Percentiles rank a stretch among this genome's conserved stretches.
Conservation (phyloP, 2,113 vertebrate species). For the Rousettus leschenaultii region DNA sequence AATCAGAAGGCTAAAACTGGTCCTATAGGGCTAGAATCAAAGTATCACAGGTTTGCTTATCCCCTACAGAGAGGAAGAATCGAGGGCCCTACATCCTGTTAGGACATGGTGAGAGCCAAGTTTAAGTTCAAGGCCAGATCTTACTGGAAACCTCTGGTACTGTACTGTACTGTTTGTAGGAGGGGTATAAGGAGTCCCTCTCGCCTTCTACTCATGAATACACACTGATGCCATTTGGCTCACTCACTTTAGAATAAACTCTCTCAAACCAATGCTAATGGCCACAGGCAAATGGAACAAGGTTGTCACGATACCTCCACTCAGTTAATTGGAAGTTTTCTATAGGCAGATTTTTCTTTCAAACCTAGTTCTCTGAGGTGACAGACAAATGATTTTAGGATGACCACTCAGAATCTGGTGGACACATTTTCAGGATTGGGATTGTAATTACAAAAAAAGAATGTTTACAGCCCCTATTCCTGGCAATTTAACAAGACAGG, state of each 20-base stretch:
- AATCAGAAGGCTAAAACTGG: background rate
- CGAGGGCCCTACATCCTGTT: background rate
- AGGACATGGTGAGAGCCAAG: too few species aligned
- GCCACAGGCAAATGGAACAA: background rate
- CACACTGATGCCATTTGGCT: background rate
- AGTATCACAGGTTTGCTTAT: background rate
- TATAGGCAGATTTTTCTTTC: background rate
- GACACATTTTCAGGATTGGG: slow-evolving; percentile 1
- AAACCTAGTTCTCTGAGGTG: background rate
- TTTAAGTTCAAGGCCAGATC: background rate
- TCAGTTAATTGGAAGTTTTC: background rate
- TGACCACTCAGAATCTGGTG: background rate
- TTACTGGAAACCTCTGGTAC: background rate
- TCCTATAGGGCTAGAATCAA: background rate
- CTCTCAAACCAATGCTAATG: background rate
- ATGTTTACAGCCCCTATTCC: background rate
- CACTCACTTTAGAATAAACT: background rate
- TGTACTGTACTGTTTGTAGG: background rate
- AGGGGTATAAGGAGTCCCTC: background rate
- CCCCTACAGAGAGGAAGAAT: background rate
- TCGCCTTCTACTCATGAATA: background rate
- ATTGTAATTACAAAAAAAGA: slow-evolving; percentile 39
- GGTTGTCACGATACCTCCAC: background rate
- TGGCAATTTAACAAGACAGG: background rate
- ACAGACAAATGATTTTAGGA: background rate